Conservation (phyloP, 1,140 invertebrate species). For the Homarus americanus region DNA sequence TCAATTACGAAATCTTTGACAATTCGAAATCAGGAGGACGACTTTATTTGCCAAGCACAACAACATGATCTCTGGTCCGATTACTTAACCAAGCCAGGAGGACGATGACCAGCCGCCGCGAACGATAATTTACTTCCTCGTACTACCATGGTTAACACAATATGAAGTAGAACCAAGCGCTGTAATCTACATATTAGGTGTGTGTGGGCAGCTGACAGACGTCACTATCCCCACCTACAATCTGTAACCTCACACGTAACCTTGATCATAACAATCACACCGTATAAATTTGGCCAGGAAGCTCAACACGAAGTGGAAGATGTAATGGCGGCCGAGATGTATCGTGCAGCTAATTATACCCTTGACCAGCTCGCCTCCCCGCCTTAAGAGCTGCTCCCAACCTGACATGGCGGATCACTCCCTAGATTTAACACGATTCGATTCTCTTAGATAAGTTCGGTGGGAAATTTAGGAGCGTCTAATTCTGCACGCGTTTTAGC, state of each 20-base stretch:
- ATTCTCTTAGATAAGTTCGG: neutral
- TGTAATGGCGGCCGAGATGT: neutral
- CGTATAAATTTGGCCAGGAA: neutral
- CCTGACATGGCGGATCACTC: neutral
- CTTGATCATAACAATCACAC: neutral
- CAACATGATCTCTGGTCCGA: neutral
- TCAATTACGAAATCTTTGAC: too few species aligned
- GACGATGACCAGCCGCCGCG: neutral
- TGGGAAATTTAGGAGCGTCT: neutral
- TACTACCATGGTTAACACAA: neutral
- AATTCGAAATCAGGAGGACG: too few species aligned
- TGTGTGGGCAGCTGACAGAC: neutral
- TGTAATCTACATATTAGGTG: neutral
- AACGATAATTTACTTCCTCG: neutral
- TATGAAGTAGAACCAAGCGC: neutral
- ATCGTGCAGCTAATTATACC: neutral
- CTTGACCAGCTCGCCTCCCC: neutral
- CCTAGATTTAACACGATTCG: neutral
- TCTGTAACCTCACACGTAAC: neutral
- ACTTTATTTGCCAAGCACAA: too few species aligned
- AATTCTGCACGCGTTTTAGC: neutral
- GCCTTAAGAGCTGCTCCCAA: neutral
- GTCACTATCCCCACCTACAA: neutral
- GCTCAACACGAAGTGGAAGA: neutral
- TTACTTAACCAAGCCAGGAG: neutral